Conservation (phyloP, 2,888 invertebrate species). For the Tridacna crocea region DNA sequence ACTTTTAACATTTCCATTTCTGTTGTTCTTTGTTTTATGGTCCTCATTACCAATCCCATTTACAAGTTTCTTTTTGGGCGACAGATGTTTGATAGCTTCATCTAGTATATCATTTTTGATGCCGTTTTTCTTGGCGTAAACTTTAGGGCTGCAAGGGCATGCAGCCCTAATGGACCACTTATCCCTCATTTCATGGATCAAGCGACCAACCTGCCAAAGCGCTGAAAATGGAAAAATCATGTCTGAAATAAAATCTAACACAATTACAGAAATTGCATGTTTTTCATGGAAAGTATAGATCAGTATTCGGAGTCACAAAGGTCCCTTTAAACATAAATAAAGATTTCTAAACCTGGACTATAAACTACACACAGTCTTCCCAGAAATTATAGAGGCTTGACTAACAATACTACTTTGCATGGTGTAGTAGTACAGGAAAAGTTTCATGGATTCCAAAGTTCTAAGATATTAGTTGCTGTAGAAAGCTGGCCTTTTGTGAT, state of each 20-base stretch:
- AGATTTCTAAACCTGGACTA: no score
- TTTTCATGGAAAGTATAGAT: no score
- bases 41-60: slow-evolving; percentile 81
- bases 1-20: slow-evolving; percentile 69
- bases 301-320: no score
- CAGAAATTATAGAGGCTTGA: no score
- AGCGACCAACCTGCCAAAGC: slow-evolving; percentile 85
- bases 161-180: slow-evolving; percentile 91
- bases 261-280: no score
- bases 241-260: background rate
- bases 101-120: slow-evolving; percentile 77
- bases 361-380: no score
- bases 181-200: slow-evolving; percentile 91
- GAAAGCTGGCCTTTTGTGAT: no score
- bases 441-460: no score
- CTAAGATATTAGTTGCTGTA: no score
- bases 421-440: no score
- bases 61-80: slow-evolving; percentile 75
- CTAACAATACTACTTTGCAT: no score
- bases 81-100: slow-evolving; percentile 76
- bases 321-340: no score
- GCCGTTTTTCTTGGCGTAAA: slow-evolving; percentile 77
- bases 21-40: slow-evolving; percentile 62
- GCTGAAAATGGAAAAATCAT: slow-evolving; percentile 69
- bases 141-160: slow-evolving; percentile 88